These are phyloP conservation scores for Ploceus nigricollis DNA, from an alignment of 2,113 vertebrate genomes.

Conservation along the genomic window DNA sequence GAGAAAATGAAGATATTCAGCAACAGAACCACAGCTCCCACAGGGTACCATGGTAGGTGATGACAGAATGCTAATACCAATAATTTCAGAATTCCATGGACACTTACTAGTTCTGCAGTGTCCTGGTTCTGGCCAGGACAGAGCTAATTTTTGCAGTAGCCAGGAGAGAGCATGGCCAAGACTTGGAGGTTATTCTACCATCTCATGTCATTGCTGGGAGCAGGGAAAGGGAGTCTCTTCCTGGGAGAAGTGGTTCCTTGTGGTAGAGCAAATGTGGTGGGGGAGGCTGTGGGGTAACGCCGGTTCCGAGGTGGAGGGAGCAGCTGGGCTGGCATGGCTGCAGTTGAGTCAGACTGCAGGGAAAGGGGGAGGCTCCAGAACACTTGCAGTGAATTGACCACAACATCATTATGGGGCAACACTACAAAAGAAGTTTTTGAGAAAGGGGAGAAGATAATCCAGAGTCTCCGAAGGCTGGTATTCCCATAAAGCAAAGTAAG, in stretches of 20 bases:
- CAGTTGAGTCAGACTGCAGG: not conserved
- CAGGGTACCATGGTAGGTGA: not conserved
- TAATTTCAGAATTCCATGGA: not conserved
- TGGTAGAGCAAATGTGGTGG: accelerated
- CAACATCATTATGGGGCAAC: not conserved
- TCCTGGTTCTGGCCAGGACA: not conserved
- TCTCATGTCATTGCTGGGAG: not conserved
- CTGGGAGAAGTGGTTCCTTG: not conserved
- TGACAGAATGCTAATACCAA: not conserved
- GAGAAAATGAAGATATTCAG: not conserved
- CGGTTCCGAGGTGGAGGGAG: accelerated
- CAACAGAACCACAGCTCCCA: not conserved
- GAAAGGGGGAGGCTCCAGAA: not conserved
- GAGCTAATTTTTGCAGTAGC: not conserved
- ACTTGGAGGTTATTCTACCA: not conserved
- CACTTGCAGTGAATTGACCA: not conserved
- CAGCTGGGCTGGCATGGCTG: not conserved
- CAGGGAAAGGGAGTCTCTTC: not conserved
- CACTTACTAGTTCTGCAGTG: not conserved
- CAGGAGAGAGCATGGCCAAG: not conserved
- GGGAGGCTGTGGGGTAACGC: not conserved
- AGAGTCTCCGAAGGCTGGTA: not conserved
- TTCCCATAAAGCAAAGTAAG: not conserved
- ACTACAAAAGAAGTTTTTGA: not conserved
- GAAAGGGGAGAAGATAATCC: not conserved